Evolutionary conservation across 2,113 vertebrate species (phyloP).

Genomic region (Nothocercus nigrocapillus): DNA sequence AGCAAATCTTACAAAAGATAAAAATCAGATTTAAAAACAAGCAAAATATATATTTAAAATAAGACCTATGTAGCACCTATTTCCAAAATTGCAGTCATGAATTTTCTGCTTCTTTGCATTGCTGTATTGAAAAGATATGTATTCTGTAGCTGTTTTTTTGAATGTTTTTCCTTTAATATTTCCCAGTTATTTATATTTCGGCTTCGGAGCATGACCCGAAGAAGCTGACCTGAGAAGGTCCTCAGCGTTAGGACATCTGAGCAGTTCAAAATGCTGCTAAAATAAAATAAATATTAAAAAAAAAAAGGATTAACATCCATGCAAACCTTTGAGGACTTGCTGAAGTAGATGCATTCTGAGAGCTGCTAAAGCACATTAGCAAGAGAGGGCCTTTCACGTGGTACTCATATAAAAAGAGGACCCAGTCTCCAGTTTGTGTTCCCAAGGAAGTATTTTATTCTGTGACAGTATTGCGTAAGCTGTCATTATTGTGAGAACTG

Average conservation of each 20-base stretch:
- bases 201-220: not conserved
- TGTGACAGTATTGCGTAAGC: not conserved
- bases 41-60: not conserved
- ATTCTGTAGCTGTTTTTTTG: not conserved
- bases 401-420: not conserved
- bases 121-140: not conserved
- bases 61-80: not conserved
- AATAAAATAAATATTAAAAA: not conserved
- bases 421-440: not conserved
- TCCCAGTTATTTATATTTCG: not conserved
- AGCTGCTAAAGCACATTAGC: not conserved
- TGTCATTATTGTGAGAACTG: not conserved
- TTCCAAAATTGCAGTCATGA: not conserved
- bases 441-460: not conserved
- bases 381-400: not conserved
- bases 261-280: not conserved
- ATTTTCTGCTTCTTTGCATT: not conserved
- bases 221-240: not conserved
- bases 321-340: not conserved
- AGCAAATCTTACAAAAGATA: not conserved
- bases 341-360: not conserved
- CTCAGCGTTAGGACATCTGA: not conserved
- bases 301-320: not conserved
- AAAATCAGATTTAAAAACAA: not conserved
- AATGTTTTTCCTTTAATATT: not conserved